Conservation (phyloP, 2,888 invertebrate species). For the Nebria salina region DNA sequence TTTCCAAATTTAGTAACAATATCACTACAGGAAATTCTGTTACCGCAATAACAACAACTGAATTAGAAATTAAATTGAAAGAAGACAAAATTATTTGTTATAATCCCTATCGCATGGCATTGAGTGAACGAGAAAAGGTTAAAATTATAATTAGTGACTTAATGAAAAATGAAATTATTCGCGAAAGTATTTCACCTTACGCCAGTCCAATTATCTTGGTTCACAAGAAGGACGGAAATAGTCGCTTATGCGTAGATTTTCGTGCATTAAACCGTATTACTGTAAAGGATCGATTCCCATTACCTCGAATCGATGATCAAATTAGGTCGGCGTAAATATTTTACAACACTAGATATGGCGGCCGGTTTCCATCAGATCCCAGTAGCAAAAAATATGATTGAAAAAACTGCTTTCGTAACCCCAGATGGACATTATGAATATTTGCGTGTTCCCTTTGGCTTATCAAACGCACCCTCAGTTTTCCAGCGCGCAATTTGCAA, state of each 20-base stretch:
- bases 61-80: too few species aligned
- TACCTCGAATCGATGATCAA: conserved; percentile 53
- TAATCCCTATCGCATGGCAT: too few species aligned
- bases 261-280: conserved; percentile 49
- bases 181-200: conserved; percentile 34
- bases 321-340: conserved; percentile 31
- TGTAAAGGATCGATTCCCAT: conserved; percentile 53
- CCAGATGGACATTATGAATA: conserved; percentile 6
- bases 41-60: too few species aligned
- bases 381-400: not conserved
- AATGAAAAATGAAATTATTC: not conserved
- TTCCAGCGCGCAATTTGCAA: conserved; percentile 48
- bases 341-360: conserved; percentile 11
- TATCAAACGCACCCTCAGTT: conserved; percentile 48
- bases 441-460: conserved; percentile 48
- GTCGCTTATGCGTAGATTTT: conserved; percentile 26
- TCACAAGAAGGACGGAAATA: conserved; percentile 43
- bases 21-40: too few species aligned
- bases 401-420: conserved; percentile 14
- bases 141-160: too few species aligned
- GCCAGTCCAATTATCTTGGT: conserved; percentile 34
- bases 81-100: too few species aligned
- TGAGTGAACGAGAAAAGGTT: too few species aligned
- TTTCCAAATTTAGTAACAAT: too few species aligned
- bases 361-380: conserved; percentile 17